Evolutionary conservation across 2,113 vertebrate genomes (phyloP).

Genomic region (Phyllostomus discolor): DNA sequence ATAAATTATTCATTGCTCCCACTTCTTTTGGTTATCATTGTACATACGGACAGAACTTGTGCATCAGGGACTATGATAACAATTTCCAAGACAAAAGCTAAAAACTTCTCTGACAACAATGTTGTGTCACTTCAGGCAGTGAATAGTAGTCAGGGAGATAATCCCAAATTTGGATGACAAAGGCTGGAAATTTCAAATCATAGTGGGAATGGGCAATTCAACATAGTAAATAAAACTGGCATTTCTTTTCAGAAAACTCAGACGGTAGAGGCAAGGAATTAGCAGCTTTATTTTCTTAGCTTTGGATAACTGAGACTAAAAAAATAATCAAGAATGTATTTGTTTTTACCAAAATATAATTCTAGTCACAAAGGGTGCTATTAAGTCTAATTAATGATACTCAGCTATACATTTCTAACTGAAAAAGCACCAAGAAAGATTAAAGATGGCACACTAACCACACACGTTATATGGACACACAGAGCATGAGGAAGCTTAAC

Average conservation of each 20-base stretch:
- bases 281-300: slow-evolving; percentile 41
- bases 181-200: background rate
- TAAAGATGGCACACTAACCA: background rate
- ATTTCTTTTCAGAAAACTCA: slow-evolving; percentile 11
- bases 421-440: background rate
- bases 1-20: background rate
- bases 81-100: background rate
- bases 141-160: background rate
- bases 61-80: background rate
- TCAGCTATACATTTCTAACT: background rate
- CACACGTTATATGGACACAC: background rate
- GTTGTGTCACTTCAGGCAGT: background rate
- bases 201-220: background rate
- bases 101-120: background rate
- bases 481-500: background rate
- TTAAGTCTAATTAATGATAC: slow-evolving; percentile 2
- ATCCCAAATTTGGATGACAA: background rate
- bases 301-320: slow-evolving; percentile 18
- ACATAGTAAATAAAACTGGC: background rate
- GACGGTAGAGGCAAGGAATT: slow-evolving; percentile 21
- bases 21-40: background rate
- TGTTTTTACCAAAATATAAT: slow-evolving; percentile 50
- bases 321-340: slow-evolving; percentile 26
- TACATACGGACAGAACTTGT: background rate
- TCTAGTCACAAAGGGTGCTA: background rate